These are phyloP conservation scores for Crotalus adamanteus DNA, from an alignment of 2,797 vertebrate genomes.

Conservation along the genomic window DNA sequence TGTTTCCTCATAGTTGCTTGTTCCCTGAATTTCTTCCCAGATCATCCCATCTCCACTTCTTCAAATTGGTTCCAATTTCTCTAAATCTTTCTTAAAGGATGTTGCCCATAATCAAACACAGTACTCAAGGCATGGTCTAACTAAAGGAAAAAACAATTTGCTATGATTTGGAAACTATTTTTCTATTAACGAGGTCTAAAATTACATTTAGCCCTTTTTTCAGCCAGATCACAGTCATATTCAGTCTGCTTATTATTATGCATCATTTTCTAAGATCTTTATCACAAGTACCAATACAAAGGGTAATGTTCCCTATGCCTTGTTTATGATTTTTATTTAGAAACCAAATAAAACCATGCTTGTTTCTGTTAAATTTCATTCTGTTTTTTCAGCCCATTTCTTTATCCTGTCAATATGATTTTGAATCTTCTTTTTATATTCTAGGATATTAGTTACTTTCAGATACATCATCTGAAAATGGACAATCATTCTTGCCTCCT, in stretches of 20 bases:
- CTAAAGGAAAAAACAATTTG: not conserved
- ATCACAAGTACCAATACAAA: not conserved
- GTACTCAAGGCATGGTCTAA: not conserved
- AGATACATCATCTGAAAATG: not conserved
- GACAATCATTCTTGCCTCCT: not conserved
- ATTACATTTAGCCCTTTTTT: not conserved
- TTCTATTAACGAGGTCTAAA: not conserved
- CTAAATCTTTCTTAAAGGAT: not conserved
- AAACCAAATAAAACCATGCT: not conserved
- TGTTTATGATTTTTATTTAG: not conserved
- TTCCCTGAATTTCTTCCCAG: not conserved
- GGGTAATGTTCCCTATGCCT: not conserved
- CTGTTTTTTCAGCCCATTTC: not conserved
- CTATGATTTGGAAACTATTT: not conserved
- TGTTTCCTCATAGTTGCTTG: not conserved
- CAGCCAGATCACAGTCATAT: not conserved
- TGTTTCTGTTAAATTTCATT: not conserved
- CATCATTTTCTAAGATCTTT: not conserved
- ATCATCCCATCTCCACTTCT: not conserved
- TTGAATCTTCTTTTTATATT: not conserved
- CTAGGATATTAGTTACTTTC: not conserved
- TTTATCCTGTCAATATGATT: not conserved
- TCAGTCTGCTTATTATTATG: not conserved
- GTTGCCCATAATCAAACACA: not conserved
- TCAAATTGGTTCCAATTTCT: not conserved